These are phyloP conservation scores for Clinocottus analis DNA, from an alignment of 2,113 vertebrate genomes.

Conservation along the genomic window DNA sequence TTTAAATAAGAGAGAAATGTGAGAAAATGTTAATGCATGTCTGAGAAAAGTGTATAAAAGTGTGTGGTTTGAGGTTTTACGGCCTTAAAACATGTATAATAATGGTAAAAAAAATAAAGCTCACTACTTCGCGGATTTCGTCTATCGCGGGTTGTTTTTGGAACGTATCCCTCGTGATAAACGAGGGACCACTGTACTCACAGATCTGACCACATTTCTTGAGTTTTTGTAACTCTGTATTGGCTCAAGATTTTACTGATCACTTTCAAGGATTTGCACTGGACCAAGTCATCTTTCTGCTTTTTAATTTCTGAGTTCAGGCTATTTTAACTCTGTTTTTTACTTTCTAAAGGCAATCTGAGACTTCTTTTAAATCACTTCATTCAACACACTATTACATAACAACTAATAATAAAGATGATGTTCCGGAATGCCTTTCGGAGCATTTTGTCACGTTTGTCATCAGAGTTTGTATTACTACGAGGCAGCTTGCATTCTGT, in stretches of 20 bases:
- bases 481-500: constrained; percentile 8
- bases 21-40: too few species aligned
- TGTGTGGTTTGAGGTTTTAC: too few species aligned
- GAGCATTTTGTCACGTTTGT: neutral
- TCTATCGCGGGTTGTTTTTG: too few species aligned
- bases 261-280: neutral
- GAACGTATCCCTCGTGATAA: too few species aligned
- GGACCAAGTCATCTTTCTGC: neutral
- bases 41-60: too few species aligned
- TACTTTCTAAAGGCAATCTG: neutral
- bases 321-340: neutral
- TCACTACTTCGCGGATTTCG: too few species aligned
- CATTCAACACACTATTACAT: neutral
- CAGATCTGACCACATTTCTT: neutral
- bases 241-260: neutral
- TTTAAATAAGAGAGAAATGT: too few species aligned
- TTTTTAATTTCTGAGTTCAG: neutral
- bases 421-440: constrained; percentile 3
- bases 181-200: too few species aligned
- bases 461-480: neutral
- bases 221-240: neutral
- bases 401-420: neutral
- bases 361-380: neutral
- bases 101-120: too few species aligned
- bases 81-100: too few species aligned